These are phyloP conservation scores for Seira ritae DNA, from an alignment of 2,888 invertebrate species.

Conservation along the genomic window DNA sequence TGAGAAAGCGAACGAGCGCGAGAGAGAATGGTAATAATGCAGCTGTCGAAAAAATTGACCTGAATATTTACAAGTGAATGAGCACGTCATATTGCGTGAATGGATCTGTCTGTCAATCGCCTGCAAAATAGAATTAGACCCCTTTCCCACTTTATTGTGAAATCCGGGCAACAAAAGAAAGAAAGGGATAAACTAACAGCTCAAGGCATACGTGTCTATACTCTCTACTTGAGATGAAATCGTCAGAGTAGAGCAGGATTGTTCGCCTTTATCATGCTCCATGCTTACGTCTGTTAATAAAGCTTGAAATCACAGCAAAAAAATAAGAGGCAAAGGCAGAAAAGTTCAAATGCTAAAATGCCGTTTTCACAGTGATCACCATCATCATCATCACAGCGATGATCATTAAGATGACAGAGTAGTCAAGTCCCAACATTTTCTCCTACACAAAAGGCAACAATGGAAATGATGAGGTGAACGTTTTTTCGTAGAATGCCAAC, in stretches of 20 bases:
- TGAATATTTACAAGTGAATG: slow-evolving; percentile 64
- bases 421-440: neutral
- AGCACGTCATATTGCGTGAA: slow-evolving; percentile 65
- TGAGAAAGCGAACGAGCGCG: no score
- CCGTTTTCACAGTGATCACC: slow-evolving; percentile 7
- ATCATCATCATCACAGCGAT: neutral
- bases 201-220: neutral
- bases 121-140: slow-evolving; percentile 63
- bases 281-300: no score
- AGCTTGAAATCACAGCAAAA: neutral
- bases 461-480: slow-evolving; percentile 32
- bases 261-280: no score
- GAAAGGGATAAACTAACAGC: neutral
- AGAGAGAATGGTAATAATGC: slow-evolving; percentile 43
- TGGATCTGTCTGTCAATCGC: slow-evolving; percentile 63
- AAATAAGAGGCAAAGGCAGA: neutral
- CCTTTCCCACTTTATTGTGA: slow-evolving; percentile 41
- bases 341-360: neutral
- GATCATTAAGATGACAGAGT: neutral
- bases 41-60: slow-evolving; percentile 63
- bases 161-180: slow-evolving; percentile 19
- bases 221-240: no score
- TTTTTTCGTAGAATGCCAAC: slow-evolving; percentile 5
- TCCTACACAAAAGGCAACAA: slow-evolving; percentile 15
- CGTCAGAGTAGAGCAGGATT: no score